Percentiles rank a stretch among this genome's conserved stretches.
Evolutionary conservation across 1,140 invertebrate species (phyloP).

Genomic region (Drosophila suzukii): DNA sequence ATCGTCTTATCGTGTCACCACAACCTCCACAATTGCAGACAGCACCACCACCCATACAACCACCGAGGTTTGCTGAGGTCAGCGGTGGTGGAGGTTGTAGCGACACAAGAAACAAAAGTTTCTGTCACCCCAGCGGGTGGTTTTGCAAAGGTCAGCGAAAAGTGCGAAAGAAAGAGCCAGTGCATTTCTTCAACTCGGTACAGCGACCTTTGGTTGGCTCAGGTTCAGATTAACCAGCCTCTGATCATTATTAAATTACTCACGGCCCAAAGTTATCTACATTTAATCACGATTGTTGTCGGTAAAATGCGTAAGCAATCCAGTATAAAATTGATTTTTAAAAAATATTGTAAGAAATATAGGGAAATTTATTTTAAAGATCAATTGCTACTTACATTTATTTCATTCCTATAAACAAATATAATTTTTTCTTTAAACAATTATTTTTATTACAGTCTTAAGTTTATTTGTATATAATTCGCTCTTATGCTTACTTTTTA

Average conservation of each 20-base stretch:
- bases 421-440: background rate
- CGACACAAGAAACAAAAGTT: conserved; percentile 36
- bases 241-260: conserved; percentile 10
- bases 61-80: conserved; percentile 30
- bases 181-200: conserved; percentile 9
- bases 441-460: too few species aligned
- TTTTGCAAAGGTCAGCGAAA: conserved; percentile 34
- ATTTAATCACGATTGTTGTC: conserved; percentile 1
- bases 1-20: conserved; percentile 30
- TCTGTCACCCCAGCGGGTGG: conserved; percentile 20
- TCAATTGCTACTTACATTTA: too few species aligned
- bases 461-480: too few species aligned
- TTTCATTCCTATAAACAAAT: background rate
- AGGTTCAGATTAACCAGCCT: background rate
- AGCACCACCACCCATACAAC: background rate
- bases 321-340: background rate
- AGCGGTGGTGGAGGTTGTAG: conserved; percentile 33
- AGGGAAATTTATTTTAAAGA: background rate
- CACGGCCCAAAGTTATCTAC: background rate
- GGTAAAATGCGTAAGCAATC: background rate
- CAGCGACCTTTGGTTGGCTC: conserved; percentile 31
- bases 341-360: background rate
- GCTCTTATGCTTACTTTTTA: too few species aligned
- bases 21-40: background rate
- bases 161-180: background rate